phyloP scores from a whole-genome alignment of 2,888 invertebrate species.

The Caenorhabditis angaria region DNA sequence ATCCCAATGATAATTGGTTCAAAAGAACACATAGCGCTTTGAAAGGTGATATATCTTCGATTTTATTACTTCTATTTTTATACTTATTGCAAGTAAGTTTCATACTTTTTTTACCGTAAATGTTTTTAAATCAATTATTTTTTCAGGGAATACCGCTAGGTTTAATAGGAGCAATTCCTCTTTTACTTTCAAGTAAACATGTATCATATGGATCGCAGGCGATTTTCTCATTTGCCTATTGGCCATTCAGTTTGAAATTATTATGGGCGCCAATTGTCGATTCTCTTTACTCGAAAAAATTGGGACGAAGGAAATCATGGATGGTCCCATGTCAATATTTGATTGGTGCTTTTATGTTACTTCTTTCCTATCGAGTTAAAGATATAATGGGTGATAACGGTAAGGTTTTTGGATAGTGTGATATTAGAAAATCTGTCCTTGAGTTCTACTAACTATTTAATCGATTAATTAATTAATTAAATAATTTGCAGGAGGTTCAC shows the following conservation, averaged over 20 bases:
- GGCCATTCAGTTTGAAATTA: constrained; percentile 84
- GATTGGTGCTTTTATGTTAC: constrained; percentile 82
- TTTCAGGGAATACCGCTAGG: constrained; percentile 88
- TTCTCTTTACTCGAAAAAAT: constrained; percentile 80
- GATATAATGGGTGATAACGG: constrained; percentile 68
- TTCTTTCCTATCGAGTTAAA: constrained; percentile 79
- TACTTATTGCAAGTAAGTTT: constrained; percentile 81
- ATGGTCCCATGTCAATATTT: constrained; percentile 77
- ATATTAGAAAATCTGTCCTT: too few species aligned
- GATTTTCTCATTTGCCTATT: constrained; percentile 75
- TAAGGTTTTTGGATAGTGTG: too few species aligned
- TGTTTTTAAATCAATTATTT: background rate
- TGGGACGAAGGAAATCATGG: constrained; percentile 87
- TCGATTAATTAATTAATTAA: background rate
- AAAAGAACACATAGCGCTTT: constrained; percentile 59
- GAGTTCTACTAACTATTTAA: too few species aligned
- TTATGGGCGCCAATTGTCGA: constrained; percentile 99
- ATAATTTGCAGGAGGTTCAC: constrained; percentile 22
- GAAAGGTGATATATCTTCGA: constrained; percentile 68
- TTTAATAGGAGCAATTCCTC: constrained; percentile 90
- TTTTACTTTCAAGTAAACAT: constrained; percentile 90
- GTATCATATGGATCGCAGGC: constrained; percentile 92
- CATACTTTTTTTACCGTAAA: constrained; percentile 7
- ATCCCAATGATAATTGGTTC: constrained; percentile 61
- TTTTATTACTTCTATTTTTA: constrained; percentile 83